Evolutionary conservation across 2,797 vertebrate genomes (phyloP).

Genomic region (Amazonetta brasiliensis): DNA sequence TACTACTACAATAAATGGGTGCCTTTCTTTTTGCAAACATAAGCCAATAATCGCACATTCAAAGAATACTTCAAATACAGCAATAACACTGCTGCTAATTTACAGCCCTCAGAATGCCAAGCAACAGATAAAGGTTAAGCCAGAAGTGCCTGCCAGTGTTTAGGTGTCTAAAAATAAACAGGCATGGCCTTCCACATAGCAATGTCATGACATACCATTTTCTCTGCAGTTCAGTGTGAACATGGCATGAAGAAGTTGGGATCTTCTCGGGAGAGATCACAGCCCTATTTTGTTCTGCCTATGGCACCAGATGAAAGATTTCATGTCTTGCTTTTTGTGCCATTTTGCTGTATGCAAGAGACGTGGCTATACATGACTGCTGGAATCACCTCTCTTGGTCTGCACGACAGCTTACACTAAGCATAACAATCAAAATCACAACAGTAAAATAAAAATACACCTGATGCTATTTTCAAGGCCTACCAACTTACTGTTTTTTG

Average conservation of each 20-base stretch:
- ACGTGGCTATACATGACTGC: not conserved
- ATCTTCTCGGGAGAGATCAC: not conserved
- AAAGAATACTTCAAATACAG: slow-evolving; percentile 45
- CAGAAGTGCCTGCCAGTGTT: slow-evolving; percentile 57
- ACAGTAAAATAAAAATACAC: not conserved
- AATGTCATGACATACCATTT: slow-evolving; percentile 28
- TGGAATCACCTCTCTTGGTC: not conserved
- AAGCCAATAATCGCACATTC: not conserved
- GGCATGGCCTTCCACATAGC: slow-evolving; percentile 46
- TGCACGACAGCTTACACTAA: not conserved
- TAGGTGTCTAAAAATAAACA: slow-evolving; percentile 68
- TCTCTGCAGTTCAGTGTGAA: slow-evolving; percentile 38
- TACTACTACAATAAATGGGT: not conserved
- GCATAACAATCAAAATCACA: not conserved
- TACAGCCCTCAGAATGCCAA: slow-evolving; percentile 41
- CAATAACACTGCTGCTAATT: slow-evolving; percentile 16
- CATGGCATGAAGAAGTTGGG: not conserved
- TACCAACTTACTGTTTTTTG: not conserved
- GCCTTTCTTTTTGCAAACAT: not conserved
- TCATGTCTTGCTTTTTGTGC: not conserved
- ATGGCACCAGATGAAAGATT: not conserved
- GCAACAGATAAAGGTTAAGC: slow-evolving; percentile 69
- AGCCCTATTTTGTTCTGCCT: not conserved
- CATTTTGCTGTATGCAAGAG: not conserved
- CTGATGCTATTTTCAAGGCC: not conserved